These are phyloP conservation scores for Rhegmatorhina hoffmannsi DNA, from an alignment of 2,113 vertebrate species.

Conservation along the genomic window DNA sequence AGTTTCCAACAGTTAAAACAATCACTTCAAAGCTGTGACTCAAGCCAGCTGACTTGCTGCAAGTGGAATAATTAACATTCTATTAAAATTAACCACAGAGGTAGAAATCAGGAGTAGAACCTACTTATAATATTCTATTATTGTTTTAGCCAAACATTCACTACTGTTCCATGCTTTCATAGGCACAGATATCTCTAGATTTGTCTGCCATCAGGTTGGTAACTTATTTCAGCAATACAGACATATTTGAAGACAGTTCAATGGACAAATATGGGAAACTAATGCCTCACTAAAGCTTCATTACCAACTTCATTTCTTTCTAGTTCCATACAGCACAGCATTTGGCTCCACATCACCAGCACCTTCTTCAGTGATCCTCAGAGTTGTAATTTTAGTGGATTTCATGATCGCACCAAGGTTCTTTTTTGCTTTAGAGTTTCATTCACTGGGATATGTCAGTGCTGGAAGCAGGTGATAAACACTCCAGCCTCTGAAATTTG, in stretches of 20 bases:
- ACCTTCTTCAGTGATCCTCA: neutral
- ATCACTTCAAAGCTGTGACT: constrained; percentile 7
- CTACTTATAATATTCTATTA: neutral
- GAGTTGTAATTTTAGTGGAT: neutral
- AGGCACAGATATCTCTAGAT: neutral
- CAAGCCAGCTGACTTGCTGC: neutral
- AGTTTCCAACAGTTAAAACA: neutral
- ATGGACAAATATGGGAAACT: neutral
- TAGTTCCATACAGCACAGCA: neutral
- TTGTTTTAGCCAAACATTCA: neutral
- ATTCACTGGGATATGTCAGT: neutral
- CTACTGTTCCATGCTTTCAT: neutral
- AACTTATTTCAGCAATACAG: neutral
- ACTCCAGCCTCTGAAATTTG: neutral
- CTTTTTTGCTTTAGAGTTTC: neutral
- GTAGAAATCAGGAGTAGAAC: neutral
- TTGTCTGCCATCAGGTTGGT: neutral
- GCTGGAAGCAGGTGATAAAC: neutral
- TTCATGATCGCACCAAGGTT: neutral
- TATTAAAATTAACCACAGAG: neutral
- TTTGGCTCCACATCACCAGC: neutral
- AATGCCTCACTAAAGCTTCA: neutral
- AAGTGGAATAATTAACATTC: neutral
- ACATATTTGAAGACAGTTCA: neutral
- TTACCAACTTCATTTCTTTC: neutral